Evolutionary conservation across 2,113 vertebrate genomes (phyloP).

Genomic region (Falco punctatus): DNA sequence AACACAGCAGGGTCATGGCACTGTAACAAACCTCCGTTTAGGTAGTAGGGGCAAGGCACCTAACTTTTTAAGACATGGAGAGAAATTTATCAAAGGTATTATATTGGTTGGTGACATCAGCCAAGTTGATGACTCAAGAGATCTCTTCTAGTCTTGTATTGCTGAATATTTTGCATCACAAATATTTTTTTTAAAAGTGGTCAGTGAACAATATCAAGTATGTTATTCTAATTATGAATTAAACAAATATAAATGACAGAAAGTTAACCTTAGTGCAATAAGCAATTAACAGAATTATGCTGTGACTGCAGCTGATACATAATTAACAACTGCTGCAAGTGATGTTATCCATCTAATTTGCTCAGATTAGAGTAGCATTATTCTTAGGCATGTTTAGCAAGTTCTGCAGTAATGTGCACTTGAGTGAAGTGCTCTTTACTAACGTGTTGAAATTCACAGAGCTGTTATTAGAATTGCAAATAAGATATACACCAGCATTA

Average conservation of each 20-base stretch:
- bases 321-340: conserved; percentile 31
- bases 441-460: conserved; percentile 31
- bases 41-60: background rate
- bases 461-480: conserved; percentile 51
- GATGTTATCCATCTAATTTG: conserved; percentile 28
- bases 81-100: background rate
- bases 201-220: background rate
- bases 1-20: background rate
- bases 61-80: background rate
- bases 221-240: conserved; percentile 21
- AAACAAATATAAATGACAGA: background rate
- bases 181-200: background rate
- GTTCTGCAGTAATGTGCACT: conserved; percentile 22
- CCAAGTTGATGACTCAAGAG: background rate
- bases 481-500: background rate
- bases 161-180: background rate
- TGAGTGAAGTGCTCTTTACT: conserved; percentile 59
- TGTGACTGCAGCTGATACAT: conserved; percentile 10
- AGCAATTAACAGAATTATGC: conserved; percentile 32
- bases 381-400: conserved; percentile 32
- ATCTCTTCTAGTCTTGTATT: background rate
- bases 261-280: conserved; percentile 7
- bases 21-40: background rate
- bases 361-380: background rate
- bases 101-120: background rate